Evolutionary conservation across 2,797 vertebrate species (phyloP).

Genomic region (Emydoidea blandingii): DNA sequence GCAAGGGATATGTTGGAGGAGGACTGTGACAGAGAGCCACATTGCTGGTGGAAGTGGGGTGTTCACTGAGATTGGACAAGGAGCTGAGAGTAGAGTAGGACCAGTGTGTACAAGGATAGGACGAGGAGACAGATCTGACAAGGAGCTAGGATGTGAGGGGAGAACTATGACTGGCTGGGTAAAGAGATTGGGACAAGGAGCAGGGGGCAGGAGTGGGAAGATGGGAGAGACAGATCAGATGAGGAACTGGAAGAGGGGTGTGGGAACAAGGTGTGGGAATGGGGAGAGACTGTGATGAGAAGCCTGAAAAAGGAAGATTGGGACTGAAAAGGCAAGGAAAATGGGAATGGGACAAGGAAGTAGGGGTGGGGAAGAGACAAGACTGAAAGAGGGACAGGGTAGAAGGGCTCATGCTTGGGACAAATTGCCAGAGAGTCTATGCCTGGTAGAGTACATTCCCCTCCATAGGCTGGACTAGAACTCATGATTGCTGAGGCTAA

Average conservation of each 20-base stretch:
- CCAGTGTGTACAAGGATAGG: background rate
- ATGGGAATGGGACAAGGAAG: background rate
- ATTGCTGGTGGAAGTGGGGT: background rate
- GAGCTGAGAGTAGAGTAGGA: background rate
- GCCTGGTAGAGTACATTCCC: background rate
- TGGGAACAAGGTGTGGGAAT: background rate
- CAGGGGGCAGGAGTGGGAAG: background rate
- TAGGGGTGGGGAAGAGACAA: background rate
- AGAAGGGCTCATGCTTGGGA: fast-evolving
- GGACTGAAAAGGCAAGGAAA: background rate
- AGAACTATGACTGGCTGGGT: background rate
- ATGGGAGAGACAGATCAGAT: background rate
- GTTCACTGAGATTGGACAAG: background rate
- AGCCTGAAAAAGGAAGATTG: background rate
- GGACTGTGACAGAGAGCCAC: background rate
- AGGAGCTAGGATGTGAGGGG: background rate
- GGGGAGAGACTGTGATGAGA: background rate
- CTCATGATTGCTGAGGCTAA: background rate
- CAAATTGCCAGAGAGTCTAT: background rate
- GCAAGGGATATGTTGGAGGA: background rate
- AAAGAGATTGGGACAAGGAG: background rate
- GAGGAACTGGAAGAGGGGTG: background rate
- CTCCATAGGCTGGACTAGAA: background rate
- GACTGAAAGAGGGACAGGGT: background rate
- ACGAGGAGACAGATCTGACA: background rate